Base-by-base conservation (phyloP, 2,113 vertebrate genomes). In the Elachura formosa region DNA sequence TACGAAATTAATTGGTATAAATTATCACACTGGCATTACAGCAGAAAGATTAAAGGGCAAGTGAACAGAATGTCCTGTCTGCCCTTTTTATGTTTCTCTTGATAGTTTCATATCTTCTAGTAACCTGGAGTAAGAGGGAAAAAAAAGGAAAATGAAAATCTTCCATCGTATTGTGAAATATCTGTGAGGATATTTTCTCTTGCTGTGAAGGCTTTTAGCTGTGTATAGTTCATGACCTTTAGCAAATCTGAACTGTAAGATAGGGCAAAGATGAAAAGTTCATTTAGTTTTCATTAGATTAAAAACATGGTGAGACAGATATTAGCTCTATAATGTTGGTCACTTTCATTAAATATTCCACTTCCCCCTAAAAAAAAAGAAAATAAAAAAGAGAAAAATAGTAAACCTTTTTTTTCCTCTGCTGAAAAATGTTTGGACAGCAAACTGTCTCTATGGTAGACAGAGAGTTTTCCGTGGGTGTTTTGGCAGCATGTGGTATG, bases 11-110 rank as follows among this genome's bases (percentile, higher is more conserved):
- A 54, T 93, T 92, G 25, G 11, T 93, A 68, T 93, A 22, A 74
- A 67, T 93, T 95, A 81, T 85, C 41, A 73, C 33, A 33, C 24
- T 62, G 84, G 6, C 22, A 29, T 75, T 89, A 56, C 24, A 87
- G 43, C 38, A 77, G 56, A 54, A 92, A 64, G 34, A 83, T 68
- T 87, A 87, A 64, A 94, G 51, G 45, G 11, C 40, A 93, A 87
- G 61, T 2, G 34, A 96, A 77, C 78, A 92, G 61, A 84, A 94
- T 90, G 43, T 96, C 38, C 76, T 96, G 88, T 49, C 64, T 93
- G 54, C 43, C 6, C 21, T 86, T 87, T 51, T 43, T 69, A 29
- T 5, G 20, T 87, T 94, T 61, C 31, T 72, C 59, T 87, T 88
- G 84, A 73, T 4, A 63, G 31, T 45, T 90, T 83, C 6, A 5